Percentiles rank a stretch among this genome's conserved stretches.
Conservation (phyloP, 2,888 invertebrate species). For the Neria commutata region DNA sequence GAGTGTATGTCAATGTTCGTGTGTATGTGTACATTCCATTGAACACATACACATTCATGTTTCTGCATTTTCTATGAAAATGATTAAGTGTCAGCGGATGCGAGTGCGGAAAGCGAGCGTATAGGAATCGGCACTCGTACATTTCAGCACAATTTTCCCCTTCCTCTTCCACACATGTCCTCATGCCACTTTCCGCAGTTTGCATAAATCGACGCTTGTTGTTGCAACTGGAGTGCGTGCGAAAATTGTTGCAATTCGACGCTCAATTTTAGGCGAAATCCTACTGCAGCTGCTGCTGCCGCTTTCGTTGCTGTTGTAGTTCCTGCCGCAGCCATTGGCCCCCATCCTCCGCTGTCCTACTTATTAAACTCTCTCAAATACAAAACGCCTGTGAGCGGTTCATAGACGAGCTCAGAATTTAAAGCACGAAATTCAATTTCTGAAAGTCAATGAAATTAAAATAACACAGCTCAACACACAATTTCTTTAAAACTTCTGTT, state of each 20-base stretch:
- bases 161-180: not conserved
- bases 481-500: no score
- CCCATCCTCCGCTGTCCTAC: no score
- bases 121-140: no score
- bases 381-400: no score
- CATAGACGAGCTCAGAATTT: no score
- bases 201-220: not conserved
- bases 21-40: not conserved
- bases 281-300: not conserved
- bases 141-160: no score
- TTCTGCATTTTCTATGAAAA: not conserved
- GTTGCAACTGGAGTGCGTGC: no score
- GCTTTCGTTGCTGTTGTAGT: not conserved
- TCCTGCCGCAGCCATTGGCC: not conserved
- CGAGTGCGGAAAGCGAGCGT: not conserved
- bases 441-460: no score
- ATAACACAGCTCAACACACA: no score
- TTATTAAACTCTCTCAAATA: not conserved
- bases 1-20: not conserved
- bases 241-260: not conserved
- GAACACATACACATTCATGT: no score
- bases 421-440: no score
- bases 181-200: not conserved
- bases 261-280: not conserved
- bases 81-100: not conserved